Conservation (phyloP, 2,113 vertebrate species). For the Sarotherodon lohbergeri region DNA sequence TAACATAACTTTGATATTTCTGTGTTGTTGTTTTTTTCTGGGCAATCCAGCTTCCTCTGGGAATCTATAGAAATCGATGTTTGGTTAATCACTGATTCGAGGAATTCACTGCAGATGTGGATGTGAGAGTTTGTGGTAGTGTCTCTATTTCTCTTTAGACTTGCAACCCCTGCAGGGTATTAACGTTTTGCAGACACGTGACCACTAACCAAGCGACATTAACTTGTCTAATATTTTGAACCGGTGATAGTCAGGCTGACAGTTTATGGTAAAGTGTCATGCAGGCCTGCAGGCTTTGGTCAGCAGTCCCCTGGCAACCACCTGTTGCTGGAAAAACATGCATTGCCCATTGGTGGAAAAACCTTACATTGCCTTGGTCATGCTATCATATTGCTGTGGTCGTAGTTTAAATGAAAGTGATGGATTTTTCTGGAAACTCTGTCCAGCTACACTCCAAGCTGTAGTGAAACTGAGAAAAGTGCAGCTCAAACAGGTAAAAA, state of each 20-base stretch:
- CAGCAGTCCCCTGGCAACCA: not conserved
- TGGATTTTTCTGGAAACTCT: not conserved
- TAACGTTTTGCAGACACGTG: not conserved
- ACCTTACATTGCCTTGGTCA: not conserved
- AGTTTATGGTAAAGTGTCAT: not conserved
- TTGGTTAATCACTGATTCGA: not conserved
- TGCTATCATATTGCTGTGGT: not conserved
- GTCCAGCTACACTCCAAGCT: not conserved
- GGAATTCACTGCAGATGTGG: not conserved
- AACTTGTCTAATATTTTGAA: not conserved
- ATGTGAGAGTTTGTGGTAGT: not conserved
- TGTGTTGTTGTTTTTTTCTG: not conserved
- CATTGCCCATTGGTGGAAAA: not conserved
- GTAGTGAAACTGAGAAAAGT: not conserved
- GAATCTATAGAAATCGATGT: not conserved
- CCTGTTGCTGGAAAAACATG: not conserved
- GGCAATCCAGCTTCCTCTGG: not conserved
- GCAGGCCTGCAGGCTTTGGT: not conserved
- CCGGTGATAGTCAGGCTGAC: not conserved
- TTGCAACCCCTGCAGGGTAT: not conserved
- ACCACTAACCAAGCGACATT: not conserved
- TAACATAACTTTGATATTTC: not conserved
- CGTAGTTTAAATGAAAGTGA: not conserved
- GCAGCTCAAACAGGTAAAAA: not conserved
- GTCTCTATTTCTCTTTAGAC: not conserved